Evolutionary conservation across 2,888 invertebrate species (phyloP), one percentile per base, ranked within the genome.

Genomic region (Mesorhabditis belari): DNA sequence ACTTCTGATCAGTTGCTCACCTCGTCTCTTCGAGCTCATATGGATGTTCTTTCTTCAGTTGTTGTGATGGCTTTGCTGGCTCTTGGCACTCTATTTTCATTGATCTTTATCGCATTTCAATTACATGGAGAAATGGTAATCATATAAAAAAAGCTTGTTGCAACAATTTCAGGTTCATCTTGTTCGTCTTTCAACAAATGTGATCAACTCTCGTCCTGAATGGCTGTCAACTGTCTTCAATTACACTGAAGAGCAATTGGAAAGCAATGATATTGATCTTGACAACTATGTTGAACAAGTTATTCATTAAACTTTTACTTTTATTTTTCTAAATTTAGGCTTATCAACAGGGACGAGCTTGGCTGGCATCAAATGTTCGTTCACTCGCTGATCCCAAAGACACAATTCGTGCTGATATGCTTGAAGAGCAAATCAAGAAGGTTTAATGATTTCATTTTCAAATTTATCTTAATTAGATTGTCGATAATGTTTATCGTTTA

Each of bases 231-330:
- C 67, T 23, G 79, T 75, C 2, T 65, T 74, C 66, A 78, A 81
- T 58, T 80, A 74, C 58, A 80, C 80, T 4, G 76, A 76, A 50
- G 73, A 70, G 44, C 73, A 77, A 54, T 56, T 79, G 29, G 73
- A 69, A 52, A 77, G 80, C 49, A 66, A 80, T 49, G 69, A 79
- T 54, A 71, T 77, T 49, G 70, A 71, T 55, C 70, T 79, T 35
- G 80, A 81, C 60, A 65, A 73, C 24, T 79, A 81, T 64, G 71
- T 81, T 5, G 77, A 81, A 44, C 71, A 80, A 64, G 77, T 73
- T n/a, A n/a, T n/a, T n/a, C n/a, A n/a, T 51, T 51, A 19, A 9
- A 51, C 9, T 51, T 51, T 51, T 24, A 21, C 35, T 55, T 52
- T 21, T 9, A n/a, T 21, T 17, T 57, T 57, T 51, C 9, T 19